These are phyloP conservation scores for Heteromyza rotundicornis DNA, from an alignment of 2,888 invertebrate genomes.

Conservation along the genomic window DNA sequence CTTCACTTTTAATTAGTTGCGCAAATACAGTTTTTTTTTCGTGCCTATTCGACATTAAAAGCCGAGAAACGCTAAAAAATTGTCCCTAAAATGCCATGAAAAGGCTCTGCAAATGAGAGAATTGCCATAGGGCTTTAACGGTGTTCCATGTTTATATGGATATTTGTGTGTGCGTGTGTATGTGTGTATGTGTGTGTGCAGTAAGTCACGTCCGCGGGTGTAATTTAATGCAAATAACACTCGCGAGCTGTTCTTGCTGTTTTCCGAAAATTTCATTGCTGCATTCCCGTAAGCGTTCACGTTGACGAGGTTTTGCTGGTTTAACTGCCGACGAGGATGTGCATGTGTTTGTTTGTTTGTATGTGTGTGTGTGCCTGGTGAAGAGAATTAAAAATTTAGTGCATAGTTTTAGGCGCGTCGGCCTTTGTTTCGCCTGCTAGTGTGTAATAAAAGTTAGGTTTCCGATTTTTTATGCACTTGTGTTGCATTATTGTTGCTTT, in stretches of 20 bases:
- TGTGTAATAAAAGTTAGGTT: slow-evolving; percentile 22
- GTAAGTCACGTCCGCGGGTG: not conserved
- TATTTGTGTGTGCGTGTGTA: too few relatives aligned
- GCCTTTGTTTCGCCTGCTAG: slow-evolving; percentile 20
- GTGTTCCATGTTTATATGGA: too few relatives aligned
- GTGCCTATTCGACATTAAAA: slow-evolving; percentile 22
- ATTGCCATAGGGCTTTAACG: too few relatives aligned
- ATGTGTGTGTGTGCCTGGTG: not conserved
- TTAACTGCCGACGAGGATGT: too few relatives aligned
- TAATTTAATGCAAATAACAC: slow-evolving; percentile 19
- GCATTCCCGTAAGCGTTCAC: not conserved
- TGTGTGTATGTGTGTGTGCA: not conserved
- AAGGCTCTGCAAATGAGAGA: not conserved
- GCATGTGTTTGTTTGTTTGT: not conserved
- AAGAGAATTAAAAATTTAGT: slow-evolving; percentile 15
- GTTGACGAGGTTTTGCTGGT: too few relatives aligned
- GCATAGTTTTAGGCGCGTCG: slow-evolving; percentile 27
- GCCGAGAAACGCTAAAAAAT: not conserved
- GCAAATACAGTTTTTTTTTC: slow-evolving; percentile 34
- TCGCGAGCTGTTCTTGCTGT: not conserved
- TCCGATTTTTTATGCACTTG: not conserved
- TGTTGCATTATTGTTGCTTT: not conserved
- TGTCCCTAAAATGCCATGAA: slow-evolving; percentile 7
- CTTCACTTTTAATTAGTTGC: slow-evolving; percentile 40
- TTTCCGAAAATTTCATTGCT: not conserved